Base-by-base conservation (phyloP, 2,888 invertebrate genomes). In the Drosophila borborema region DNA sequence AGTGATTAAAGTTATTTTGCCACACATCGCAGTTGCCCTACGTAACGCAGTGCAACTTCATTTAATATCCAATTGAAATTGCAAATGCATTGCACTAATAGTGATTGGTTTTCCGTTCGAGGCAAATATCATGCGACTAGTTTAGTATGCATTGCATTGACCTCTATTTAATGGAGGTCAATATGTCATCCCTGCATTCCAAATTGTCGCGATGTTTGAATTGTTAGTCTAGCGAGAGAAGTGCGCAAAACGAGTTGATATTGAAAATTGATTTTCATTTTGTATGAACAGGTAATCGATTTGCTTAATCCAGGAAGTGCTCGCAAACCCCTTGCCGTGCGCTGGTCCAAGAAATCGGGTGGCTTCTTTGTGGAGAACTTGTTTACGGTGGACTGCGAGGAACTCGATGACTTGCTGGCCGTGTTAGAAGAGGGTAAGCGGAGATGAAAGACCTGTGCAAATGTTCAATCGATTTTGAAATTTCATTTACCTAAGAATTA, bases 361-460 rank as follows among this genome's bases (percentile, higher is more conserved):
- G 97, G 98, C 4, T 99, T 99, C 93, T 98, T 98, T 92, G 98
- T 99, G 7, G 99, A 99, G 93, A 99, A 99, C 93, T 94, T 97
- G n/a, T 99, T 99, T 92, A 97, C 97, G 0, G 98, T 98, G 0
- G 98, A 98, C 91, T 99, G 99, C 91, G 98, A 98, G 92, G 96
- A 98, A 89, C 93, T 98, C 54, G 98, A 98, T 82, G 98, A 99
- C 92, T 94, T 99, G 65, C 95, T 98, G 89, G 98, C 98, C 0
- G 98, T 99, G 28, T 94, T 99, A 48, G 98, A 99, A 94, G 99
- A 99, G 95, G 99, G 98, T 97, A 91, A 90, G 91, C 48, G 20
- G 46, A 28, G 8, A 1, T 28, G 14, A n/a, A 4, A 31, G 8
- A 2, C 3, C 2, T 20, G 7, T 61, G 10, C 10, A 14, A 10